phyloP scores from a whole-genome alignment of 2,888 invertebrate genomes.

The Acholoe squamosa region DNA sequence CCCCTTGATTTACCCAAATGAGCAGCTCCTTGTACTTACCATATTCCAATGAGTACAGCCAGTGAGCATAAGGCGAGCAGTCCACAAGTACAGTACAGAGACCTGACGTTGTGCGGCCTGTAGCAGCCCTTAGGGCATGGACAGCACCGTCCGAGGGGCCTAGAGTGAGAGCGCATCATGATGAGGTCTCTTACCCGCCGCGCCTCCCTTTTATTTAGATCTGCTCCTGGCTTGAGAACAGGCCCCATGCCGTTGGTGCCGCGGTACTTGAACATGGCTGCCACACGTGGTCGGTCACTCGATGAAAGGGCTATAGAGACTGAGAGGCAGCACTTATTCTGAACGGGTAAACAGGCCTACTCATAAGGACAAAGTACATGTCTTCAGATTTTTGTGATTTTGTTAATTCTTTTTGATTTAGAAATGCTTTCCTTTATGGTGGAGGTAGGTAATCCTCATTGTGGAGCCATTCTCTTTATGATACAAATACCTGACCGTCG shows the following conservation, averaged over 20 bases:
- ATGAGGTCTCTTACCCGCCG: constrained; percentile 39
- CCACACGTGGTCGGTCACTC: not conserved
- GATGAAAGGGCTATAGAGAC: not conserved
- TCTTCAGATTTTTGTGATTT: too few relatives aligned
- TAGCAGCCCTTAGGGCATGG: constrained; percentile 54
- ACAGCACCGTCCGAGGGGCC: constrained; percentile 8
- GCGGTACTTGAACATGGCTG: not conserved
- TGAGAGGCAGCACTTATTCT: not conserved
- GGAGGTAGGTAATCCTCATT: too few relatives aligned
- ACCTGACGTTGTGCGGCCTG: constrained; percentile 32
- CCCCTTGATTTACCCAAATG: too few relatives aligned
- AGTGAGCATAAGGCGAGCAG: constrained; percentile 28
- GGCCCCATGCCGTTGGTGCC: not conserved
- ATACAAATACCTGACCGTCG: too few relatives aligned
- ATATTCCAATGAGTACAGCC: constrained; percentile 23
- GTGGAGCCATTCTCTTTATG: too few relatives aligned
- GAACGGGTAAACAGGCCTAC: not conserved
- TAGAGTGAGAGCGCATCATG: constrained; percentile 9
- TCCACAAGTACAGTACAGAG: constrained; percentile 46
- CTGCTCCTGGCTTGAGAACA: not conserved
- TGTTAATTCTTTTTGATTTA: too few relatives aligned
- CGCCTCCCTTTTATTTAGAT: not conserved
- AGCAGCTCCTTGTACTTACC: constrained; percentile 1
- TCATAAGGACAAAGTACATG: too few relatives aligned
- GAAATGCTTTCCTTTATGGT: too few relatives aligned